Evolutionary conservation across 2,113 vertebrate species (phyloP).

Genomic region (Sturnira hondurensis): DNA sequence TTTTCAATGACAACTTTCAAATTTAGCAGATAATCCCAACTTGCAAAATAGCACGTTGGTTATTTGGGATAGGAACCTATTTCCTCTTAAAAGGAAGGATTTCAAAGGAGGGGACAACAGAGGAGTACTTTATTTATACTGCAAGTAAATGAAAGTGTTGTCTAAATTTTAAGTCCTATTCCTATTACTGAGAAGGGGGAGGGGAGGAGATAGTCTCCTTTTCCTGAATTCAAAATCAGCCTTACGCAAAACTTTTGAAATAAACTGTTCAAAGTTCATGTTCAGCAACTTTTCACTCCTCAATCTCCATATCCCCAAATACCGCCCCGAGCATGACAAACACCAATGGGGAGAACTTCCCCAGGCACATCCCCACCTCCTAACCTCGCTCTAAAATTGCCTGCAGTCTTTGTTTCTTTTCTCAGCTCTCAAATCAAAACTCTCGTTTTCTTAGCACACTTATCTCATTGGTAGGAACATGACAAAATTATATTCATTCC

Average conservation of each 20-base stretch:
- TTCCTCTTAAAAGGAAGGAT: neutral
- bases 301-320: neutral
- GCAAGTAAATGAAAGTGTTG: neutral
- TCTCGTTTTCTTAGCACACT: neutral
- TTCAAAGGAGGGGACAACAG: neutral
- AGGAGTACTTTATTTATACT: neutral
- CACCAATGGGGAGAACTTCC: neutral
- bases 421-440: neutral
- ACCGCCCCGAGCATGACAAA: neutral
- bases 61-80: neutral
- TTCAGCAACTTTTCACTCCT: neutral
- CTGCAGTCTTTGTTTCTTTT: neutral
- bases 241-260: neutral
- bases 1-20: neutral
- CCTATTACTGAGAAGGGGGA: accelerated
- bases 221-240: neutral
- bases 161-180: neutral
- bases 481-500: neutral
- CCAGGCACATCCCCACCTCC: neutral
- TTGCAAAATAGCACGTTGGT: neutral
- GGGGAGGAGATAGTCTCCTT: neutral
- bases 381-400: neutral
- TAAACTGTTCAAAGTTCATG: neutral
- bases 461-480: neutral
- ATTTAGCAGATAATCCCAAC: neutral